Conservation (phyloP, 1,140 invertebrate genomes). For the Thaumatotibia leucotreta region DNA sequence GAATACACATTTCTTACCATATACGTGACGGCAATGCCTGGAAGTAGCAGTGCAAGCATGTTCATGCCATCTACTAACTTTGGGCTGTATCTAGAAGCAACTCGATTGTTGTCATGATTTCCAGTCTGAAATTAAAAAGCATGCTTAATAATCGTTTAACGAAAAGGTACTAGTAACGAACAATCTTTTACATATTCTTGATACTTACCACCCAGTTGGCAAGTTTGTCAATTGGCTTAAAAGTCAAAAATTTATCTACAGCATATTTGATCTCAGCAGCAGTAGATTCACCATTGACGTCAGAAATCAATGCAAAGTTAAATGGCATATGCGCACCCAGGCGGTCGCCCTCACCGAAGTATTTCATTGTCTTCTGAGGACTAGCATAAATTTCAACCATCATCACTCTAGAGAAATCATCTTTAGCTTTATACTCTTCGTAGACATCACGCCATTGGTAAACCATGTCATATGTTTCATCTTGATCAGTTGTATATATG, state of each 20-base stretch:
- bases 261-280: conserved; percentile 75
- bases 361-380: conserved; percentile 79
- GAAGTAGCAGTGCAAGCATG: conserved; percentile 85
- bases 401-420: conserved; percentile 79
- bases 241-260: conserved; percentile 77
- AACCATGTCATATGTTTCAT: conserved; percentile 74
- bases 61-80: conserved; percentile 84
- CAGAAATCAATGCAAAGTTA: conserved; percentile 80
- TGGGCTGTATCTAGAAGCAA: conserved; percentile 80
- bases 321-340: conserved; percentile 82
- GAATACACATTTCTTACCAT: conserved; percentile 72
- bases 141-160: not conserved
- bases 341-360: conserved; percentile 77
- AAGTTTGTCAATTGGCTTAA: conserved; percentile 77
- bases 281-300: conserved; percentile 72
- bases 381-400: conserved; percentile 84
- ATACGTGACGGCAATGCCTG: conserved; percentile 88
- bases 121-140: conserved; percentile 80
- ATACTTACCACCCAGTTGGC: conserved; percentile 81
- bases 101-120: conserved; percentile 84
- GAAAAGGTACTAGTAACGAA: not conserved
- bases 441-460: conserved; percentile 78
- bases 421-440: conserved; percentile 69
- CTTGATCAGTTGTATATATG: conserved; percentile 80
- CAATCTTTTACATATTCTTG: not conserved